Percentiles rank a stretch among this genome's conserved stretches.
phyloP scores from a whole-genome alignment of 2,888 invertebrate species.

The Pandemis heparana region DNA sequence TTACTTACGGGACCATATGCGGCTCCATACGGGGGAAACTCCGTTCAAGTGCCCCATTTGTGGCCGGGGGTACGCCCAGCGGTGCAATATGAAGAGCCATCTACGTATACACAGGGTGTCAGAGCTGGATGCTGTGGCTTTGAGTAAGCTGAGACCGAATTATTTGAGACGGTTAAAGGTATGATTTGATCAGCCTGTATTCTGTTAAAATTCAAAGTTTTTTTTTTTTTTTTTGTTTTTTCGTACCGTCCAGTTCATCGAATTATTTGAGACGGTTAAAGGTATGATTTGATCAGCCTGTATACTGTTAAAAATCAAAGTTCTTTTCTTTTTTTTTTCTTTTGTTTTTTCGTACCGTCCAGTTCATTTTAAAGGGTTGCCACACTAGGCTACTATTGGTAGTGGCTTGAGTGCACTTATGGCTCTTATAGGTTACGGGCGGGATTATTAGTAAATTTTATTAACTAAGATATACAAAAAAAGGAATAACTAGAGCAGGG shows the following conservation, averaged over 20 bases:
- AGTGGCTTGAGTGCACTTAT: too few relatives aligned
- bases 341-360: too few relatives aligned
- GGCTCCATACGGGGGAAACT: constrained; percentile 81
- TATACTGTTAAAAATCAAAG: background rate
- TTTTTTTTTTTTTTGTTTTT: too few relatives aligned
- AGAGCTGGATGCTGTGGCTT: constrained; percentile 66
- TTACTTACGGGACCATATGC: constrained; percentile 78
- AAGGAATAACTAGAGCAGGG: too few relatives aligned
- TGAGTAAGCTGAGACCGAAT: constrained; percentile 74
- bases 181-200: constrained; percentile 35
- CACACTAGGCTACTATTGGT: too few relatives aligned
- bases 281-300: constrained; percentile 45
- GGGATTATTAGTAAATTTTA: too few relatives aligned
- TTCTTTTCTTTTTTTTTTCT: too few relatives aligned
- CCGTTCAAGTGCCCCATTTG: constrained; percentile 82
- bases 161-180: constrained; percentile 73
- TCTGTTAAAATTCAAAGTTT: background rate
- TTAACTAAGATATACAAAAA: too few relatives aligned
- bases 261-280: constrained; percentile 75
- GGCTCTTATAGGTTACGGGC: too few relatives aligned
- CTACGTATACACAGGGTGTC: constrained; percentile 73
- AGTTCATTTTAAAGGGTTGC: too few relatives aligned
- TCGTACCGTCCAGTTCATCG: constrained; percentile 42
- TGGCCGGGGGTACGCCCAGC: constrained; percentile 76
- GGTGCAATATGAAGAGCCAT: constrained; percentile 82